Conservation (phyloP, 2,888 invertebrate genomes). For the Phengaris alcon region DNA sequence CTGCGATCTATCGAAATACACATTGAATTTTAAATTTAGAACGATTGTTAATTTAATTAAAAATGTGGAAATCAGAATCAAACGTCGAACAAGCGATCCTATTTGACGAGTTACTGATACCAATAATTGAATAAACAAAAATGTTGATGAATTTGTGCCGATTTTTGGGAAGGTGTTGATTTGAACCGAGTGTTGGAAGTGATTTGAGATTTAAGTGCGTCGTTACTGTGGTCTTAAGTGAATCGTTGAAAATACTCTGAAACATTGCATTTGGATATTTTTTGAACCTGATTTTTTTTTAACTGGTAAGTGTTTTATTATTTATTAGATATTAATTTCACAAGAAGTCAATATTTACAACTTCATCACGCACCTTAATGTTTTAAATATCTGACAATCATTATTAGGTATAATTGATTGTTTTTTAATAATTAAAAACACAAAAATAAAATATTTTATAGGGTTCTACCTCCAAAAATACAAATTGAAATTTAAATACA, state of each 20-base stretch:
- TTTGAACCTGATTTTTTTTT: background rate
- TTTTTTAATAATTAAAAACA: too few species aligned
- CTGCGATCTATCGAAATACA: constrained; percentile 33
- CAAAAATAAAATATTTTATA: background rate
- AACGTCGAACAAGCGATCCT: constrained; percentile 16
- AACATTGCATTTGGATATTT: constrained; percentile 2
- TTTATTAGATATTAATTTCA: too few species aligned
- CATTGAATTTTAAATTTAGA: constrained; percentile 22
- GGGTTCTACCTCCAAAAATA: background rate
- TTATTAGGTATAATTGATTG: too few species aligned
- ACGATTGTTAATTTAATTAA: constrained; percentile 2
- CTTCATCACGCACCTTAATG: too few species aligned
- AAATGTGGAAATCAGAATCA: constrained; percentile 14
- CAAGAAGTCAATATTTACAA: too few species aligned
- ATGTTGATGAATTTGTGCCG: constrained; percentile 10
- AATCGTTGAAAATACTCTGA: constrained; percentile 10
- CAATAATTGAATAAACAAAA: constrained; percentile 2
- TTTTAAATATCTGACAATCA: too few species aligned
- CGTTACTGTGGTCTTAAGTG: constrained; percentile 27
- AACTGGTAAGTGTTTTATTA: constrained; percentile 3
- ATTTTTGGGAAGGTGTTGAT: constrained; percentile 23
- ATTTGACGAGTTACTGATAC: constrained; percentile 4
- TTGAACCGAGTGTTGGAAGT: constrained; percentile 22
- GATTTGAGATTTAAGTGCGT: constrained; percentile 26
- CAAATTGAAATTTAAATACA: background rate